Evolutionary conservation across 2,888 invertebrate species (phyloP), one percentile per base, ranked within the genome.

Genomic region (Phymatocera aterrima): DNA sequence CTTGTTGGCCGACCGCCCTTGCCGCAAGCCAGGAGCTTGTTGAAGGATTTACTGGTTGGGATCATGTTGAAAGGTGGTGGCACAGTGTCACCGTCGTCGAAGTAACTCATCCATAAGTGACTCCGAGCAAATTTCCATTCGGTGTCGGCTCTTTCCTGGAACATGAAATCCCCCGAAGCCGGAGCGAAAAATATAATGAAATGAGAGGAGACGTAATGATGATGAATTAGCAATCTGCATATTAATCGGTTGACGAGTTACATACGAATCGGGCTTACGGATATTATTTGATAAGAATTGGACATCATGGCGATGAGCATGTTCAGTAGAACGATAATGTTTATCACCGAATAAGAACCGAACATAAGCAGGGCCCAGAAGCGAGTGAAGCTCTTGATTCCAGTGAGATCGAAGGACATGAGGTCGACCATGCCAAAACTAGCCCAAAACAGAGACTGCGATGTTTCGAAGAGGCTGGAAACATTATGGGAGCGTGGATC

Each of bases 221-320:
- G 31, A 40, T 21, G 40, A 46, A 60, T 60, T 21, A 15, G 64
- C n/a, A 21, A 57, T 61, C 6, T 4, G 34, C 46, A 12, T 43
- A 12, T 24, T 37, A 18, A 54, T 34, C 43, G 3, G 12, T 28
- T 1, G 12, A 37, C 10, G 43, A 3, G 24, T 0, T 4, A 8
- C 43, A 3, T 4, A 24, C 51, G 31, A 46, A 24, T 24, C 15
- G 10, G 1, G 34, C 94, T 94, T 92, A 97, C 98, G 86, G 98
- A 98, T 86, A 99, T 99, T 81, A 98, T 97, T 92, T 98, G 98
- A 91, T 99, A 99, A 0, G 98, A 99, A 91, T 98, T 99, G 80
- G 98, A 98, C 98, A 99, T 99, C 99, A 99, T 99, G 87, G 99
- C 99, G 89, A 99, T 99, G 54, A 99, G 94, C 95, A 99, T 97